Evolutionary conservation across 2,888 invertebrate species (phyloP).

Genomic region (Nymphalis polychloros): DNA sequence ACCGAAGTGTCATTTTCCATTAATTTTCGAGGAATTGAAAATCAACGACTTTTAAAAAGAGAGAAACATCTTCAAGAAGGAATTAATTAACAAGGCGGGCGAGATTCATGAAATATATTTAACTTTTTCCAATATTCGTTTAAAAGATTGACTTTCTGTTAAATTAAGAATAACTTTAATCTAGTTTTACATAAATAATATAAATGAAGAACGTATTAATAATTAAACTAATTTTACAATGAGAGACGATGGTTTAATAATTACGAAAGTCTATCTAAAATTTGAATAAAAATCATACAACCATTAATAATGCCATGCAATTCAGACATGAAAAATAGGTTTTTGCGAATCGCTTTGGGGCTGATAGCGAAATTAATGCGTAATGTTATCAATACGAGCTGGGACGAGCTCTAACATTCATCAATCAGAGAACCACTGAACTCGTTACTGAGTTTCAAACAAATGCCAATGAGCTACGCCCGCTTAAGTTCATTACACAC

Average conservation of each 20-base stretch:
- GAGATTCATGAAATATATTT: conserved; percentile 14
- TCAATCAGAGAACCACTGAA: conserved; percentile 75
- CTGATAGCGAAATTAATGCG: conserved; percentile 45
- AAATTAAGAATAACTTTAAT: background rate
- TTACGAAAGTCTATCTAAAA: background rate
- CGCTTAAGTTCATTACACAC: conserved; percentile 56
- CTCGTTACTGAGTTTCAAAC: conserved; percentile 74
- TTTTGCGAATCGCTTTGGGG: conserved; percentile 47
- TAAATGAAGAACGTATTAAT: too few relatives aligned
- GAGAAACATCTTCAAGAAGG: conserved; percentile 7
- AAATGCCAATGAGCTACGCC: conserved; percentile 62
- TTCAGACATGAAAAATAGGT: conserved; percentile 53
- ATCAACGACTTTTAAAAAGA: conserved; percentile 11
- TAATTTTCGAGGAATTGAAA: conserved; percentile 8
- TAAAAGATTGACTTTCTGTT: conserved; percentile 5
- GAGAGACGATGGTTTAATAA: too few relatives aligned
- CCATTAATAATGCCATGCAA: conserved; percentile 32
- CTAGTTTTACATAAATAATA: too few relatives aligned
- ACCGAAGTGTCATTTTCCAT: conserved; percentile 7
- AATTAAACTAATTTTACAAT: too few relatives aligned
- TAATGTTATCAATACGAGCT: conserved; percentile 45
- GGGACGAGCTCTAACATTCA: conserved; percentile 53
- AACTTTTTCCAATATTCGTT: conserved; percentile 21
- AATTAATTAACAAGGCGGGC: conserved; percentile 21
- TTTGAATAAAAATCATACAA: background rate